Evolutionary conservation across 2,888 invertebrate species (phyloP).

Genomic region (Polyploca ridens): DNA sequence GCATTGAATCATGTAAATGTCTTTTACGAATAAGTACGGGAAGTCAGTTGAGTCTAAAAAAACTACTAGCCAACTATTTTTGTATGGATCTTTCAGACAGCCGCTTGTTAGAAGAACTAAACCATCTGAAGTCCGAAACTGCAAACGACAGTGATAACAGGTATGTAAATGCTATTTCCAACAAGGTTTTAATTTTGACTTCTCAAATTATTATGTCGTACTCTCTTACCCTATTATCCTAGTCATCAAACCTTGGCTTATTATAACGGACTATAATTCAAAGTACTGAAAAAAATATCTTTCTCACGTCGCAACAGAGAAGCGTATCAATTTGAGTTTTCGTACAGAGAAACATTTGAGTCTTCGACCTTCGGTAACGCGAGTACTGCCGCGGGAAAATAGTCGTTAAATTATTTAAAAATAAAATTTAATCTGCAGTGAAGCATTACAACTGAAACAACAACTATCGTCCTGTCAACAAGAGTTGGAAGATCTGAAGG

Average conservation of each 20-base stretch:
- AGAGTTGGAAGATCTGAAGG: conserved; percentile 67
- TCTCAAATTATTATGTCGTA: too few species aligned
- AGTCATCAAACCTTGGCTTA: too few species aligned
- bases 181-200: neutral
- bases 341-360: too few species aligned
- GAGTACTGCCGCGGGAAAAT: neutral
- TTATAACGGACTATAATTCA: too few species aligned
- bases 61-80: neutral
- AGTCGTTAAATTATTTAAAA: neutral
- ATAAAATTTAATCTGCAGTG: conserved; percentile 44
- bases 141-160: neutral
- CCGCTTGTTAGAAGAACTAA: conserved; percentile 20
- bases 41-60: too few species aligned
- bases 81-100: conserved; percentile 25
- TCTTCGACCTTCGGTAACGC: too few species aligned
- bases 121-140: conserved; percentile 20
- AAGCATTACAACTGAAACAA: conserved; percentile 61
- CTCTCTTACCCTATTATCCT: too few species aligned
- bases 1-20: too few species aligned
- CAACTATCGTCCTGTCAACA: conserved; percentile 60
- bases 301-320: too few species aligned
- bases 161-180: neutral
- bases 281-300: too few species aligned
- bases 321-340: too few species aligned
- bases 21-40: too few species aligned